Conservation (phyloP, 1,140 invertebrate genomes). For the Zaprionus capensis region DNA sequence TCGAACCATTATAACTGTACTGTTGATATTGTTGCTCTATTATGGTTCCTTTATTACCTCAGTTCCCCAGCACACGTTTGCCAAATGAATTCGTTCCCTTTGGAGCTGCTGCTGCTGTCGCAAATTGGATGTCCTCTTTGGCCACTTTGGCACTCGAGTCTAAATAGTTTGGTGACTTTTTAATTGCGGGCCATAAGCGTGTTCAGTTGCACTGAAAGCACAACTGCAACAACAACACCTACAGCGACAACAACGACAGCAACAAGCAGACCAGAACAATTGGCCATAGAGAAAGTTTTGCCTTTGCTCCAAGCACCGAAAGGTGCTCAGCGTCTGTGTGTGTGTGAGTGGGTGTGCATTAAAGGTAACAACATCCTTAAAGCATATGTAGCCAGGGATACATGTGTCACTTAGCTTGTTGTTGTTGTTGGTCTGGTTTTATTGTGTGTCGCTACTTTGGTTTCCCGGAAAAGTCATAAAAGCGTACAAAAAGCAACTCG, state of each 20-base stretch:
- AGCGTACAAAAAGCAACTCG: conserved; percentile 66
- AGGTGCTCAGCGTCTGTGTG: neutral
- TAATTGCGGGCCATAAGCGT: conserved; percentile 6
- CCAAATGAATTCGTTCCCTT: neutral
- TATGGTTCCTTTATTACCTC: too few species aligned
- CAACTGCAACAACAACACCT: conserved; percentile 8
- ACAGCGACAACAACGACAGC: neutral
- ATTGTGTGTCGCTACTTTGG: conserved; percentile 47
- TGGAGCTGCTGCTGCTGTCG: neutral
- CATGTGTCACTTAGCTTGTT: conserved; percentile 27
- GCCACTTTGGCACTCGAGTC: conserved; percentile 5
- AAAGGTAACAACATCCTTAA: conserved; percentile 48
- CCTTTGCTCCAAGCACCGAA: neutral
- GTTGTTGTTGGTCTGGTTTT: conserved; percentile 16
- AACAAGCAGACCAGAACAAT: conserved; percentile 3
- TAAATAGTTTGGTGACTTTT: conserved; percentile 5
- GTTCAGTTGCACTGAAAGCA: conserved; percentile 7
- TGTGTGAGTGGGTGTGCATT: conserved; percentile 39
- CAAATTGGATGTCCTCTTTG: conserved; percentile 6
- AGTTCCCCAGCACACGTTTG: neutral
- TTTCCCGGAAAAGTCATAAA: conserved; percentile 76
- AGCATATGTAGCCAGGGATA: conserved; percentile 32
- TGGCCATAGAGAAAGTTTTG: conserved; percentile 33
- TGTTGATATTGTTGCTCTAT: too few species aligned
- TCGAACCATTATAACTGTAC: too few species aligned